Evolutionary conservation across 2,888 invertebrate genomes (phyloP).

Genomic region (Sinelater perroti): DNA sequence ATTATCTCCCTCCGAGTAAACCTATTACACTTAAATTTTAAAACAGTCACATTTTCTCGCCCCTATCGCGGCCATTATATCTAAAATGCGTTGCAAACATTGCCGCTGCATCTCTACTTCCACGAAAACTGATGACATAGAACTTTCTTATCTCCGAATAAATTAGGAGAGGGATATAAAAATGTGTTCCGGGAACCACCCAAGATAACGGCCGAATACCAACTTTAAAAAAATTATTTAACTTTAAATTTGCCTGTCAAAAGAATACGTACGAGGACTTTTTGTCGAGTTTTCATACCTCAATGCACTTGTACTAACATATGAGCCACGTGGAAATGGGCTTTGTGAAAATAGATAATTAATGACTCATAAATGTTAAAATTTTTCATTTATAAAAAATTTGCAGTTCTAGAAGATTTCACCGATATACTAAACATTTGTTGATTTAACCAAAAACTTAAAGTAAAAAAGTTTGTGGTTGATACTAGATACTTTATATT

Average conservation of each 20-base stretch:
- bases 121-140: conserved; percentile 58
- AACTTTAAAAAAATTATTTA: conserved; percentile 33
- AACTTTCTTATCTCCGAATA: conserved; percentile 59
- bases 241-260: conserved; percentile 28
- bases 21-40: conserved; percentile 62
- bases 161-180: conserved; percentile 50
- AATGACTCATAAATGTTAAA: no score
- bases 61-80: conserved; percentile 59
- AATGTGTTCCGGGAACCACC: conserved; percentile 41
- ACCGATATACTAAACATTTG: no score
- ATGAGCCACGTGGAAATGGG: no score
- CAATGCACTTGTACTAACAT: no score
- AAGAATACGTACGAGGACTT: conserved; percentile 13
- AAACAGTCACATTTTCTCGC: conserved; percentile 61
- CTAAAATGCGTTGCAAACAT: conserved; percentile 58
- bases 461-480: no score
- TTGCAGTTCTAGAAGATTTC: no score
- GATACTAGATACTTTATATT: no score
- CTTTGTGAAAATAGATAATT: no score
- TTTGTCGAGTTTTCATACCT: no score
- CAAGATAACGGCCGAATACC: conserved; percentile 40
- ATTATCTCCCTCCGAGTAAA: conserved; percentile 58
- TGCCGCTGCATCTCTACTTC: conserved; percentile 52
- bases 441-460: no score
- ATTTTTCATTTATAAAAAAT: no score